phyloP scores from a whole-genome alignment of 2,113 vertebrate species.

The Sula dactylatra region DNA sequence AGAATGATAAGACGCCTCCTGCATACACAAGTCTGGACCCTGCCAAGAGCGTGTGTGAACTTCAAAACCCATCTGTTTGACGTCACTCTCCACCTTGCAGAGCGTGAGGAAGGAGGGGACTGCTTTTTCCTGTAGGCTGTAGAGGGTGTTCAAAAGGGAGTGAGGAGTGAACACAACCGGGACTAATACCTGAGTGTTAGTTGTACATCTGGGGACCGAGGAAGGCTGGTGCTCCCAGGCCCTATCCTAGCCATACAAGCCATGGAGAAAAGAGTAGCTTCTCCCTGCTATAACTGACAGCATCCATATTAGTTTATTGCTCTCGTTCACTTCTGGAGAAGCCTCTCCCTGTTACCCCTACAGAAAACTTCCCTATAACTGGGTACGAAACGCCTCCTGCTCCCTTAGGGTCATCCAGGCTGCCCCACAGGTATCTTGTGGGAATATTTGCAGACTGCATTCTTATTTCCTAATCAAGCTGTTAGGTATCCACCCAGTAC shows the following conservation, averaged over 20 bases:
- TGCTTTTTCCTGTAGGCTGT: not conserved
- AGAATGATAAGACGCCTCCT: not conserved
- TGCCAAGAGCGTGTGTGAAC: not conserved
- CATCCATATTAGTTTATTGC: not conserved
- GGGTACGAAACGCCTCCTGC: not conserved
- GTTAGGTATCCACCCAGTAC: not conserved
- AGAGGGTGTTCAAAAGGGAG: not conserved
- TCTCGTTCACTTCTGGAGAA: not conserved
- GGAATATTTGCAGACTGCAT: not conserved
- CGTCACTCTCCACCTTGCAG: not conserved
- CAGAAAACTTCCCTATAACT: not conserved
- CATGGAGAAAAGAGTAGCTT: not conserved
- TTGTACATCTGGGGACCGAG: not conserved
- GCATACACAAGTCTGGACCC: not conserved
- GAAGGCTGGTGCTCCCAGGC: not conserved
- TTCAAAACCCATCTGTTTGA: not conserved
- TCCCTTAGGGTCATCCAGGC: not conserved
- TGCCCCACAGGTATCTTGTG: not conserved
- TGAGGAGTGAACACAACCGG: not conserved
- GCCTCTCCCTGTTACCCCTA: not conserved
- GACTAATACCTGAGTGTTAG: not conserved
- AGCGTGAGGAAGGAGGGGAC: not conserved
- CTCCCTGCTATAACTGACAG: rapidly evolving
- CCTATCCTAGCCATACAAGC: not conserved
- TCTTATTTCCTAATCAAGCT: not conserved